Evolutionary conservation across 1,140 invertebrate species (phyloP).

Genomic region (Asbolus verrucosus): DNA sequence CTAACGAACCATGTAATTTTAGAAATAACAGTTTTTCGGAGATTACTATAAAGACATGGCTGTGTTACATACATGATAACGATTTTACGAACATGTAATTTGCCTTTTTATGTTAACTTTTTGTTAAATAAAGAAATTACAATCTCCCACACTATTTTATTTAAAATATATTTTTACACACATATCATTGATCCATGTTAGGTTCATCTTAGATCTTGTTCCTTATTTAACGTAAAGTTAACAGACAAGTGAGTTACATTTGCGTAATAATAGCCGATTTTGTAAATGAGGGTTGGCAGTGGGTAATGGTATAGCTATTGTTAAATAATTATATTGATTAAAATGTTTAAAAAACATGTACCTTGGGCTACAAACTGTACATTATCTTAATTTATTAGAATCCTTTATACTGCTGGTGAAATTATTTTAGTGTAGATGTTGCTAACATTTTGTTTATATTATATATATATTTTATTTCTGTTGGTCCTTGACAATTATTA

Average conservation of each 20-base stretch:
- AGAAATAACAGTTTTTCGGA: slow-evolving; percentile 31
- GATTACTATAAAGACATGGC: slow-evolving; percentile 52
- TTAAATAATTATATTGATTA: slow-evolving; percentile 58
- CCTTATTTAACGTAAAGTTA: slow-evolving; percentile 53
- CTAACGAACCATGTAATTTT: slow-evolving; percentile 57
- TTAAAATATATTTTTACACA: slow-evolving; percentile 23
- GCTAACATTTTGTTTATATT: slow-evolving; percentile 60
- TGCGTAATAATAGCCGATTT: slow-evolving; percentile 59
- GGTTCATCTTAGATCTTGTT: not conserved
- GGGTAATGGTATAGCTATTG: slow-evolving; percentile 62
- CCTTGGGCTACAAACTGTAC: slow-evolving; percentile 61
- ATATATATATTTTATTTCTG: slow-evolving; percentile 65
- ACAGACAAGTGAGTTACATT: slow-evolving; percentile 49
- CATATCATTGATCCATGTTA: slow-evolving; percentile 20
- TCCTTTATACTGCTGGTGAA: slow-evolving; percentile 61
- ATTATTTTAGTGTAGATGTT: slow-evolving; percentile 61
- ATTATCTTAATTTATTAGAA: slow-evolving; percentile 62
- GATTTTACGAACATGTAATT: slow-evolving; percentile 51
- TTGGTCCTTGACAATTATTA: slow-evolving; percentile 57
- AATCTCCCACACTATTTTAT: slow-evolving; percentile 36
- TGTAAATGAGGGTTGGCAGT: slow-evolving; percentile 60
- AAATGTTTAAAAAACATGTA: slow-evolving; percentile 61
- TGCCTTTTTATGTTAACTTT: slow-evolving; percentile 54
- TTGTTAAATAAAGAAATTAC: slow-evolving; percentile 51
- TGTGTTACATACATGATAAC: slow-evolving; percentile 58